Evolutionary conservation across 2,113 vertebrate species (phyloP).

Genomic region (Brachirus orientalis): DNA sequence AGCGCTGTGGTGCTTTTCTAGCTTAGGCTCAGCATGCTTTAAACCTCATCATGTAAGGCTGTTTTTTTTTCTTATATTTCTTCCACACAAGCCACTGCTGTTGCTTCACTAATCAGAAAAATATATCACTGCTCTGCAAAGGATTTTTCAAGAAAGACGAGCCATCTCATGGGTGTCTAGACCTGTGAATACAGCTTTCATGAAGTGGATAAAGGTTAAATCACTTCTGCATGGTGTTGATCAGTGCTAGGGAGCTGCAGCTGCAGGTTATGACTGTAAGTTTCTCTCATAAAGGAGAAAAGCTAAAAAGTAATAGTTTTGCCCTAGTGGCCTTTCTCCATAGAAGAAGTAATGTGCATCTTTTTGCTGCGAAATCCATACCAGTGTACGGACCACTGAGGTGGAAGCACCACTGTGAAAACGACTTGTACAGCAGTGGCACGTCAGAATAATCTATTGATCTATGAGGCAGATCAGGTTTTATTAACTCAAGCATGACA

Average conservation of each 20-base stretch:
- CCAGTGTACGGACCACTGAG: neutral
- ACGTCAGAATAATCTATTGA: constrained; percentile 33
- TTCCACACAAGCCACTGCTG: constrained; percentile 17
- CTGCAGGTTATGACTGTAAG: constrained; percentile 49
- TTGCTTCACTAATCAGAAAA: constrained; percentile 5
- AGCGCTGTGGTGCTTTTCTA: neutral
- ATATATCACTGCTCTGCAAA: constrained; percentile 24
- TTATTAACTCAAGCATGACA: constrained; percentile 56
- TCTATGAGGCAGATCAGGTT: constrained; percentile 37
- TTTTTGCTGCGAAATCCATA: constrained; percentile 25
- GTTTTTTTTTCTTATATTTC: constrained; percentile 7
- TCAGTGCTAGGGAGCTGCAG: too few relatives aligned
- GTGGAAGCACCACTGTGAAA: constrained; percentile 27
- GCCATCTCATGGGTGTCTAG: constrained; percentile 3
- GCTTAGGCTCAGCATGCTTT: neutral
- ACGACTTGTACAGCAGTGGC: constrained; percentile 26
- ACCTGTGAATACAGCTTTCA: constrained; percentile 34
- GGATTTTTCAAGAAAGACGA: constrained; percentile 31
- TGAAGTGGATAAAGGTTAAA: constrained; percentile 48
- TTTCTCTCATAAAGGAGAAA: constrained; percentile 28
- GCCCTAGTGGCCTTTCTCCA: neutral
- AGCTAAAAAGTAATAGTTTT: constrained; percentile 20
- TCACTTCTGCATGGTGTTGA: constrained; percentile 36
- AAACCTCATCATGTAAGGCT: neutral
- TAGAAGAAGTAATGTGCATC: neutral